phyloP scores from a whole-genome alignment of 2,888 invertebrate genomes.

The Ectobius pallidus region DNA sequence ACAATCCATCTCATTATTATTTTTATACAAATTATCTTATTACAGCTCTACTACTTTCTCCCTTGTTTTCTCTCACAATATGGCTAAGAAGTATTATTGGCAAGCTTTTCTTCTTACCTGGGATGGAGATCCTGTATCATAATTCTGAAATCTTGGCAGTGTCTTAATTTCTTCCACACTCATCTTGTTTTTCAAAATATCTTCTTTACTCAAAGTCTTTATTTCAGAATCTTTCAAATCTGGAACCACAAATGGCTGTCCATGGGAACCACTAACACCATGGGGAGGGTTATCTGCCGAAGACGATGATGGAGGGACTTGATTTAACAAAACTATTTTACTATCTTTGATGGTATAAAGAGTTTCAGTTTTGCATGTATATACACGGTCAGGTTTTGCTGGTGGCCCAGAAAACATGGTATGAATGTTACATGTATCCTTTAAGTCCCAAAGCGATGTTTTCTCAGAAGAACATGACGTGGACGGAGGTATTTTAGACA shows the following conservation, averaged over 20 bases:
- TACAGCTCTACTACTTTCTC: too few relatives aligned
- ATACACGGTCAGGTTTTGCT: constrained; percentile 29
- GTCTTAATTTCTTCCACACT: constrained; percentile 60
- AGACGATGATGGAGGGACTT: not conserved
- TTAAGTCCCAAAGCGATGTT: constrained; percentile 56
- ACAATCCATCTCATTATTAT: too few relatives aligned
- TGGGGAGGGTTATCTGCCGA: not conserved
- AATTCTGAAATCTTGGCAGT: constrained; percentile 61
- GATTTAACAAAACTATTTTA: constrained; percentile 57
- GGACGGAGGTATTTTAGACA: too few relatives aligned
- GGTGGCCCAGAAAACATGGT: not conserved
- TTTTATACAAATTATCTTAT: too few relatives aligned
- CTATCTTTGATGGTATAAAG: constrained; percentile 61
- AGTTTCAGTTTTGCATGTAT: constrained; percentile 51
- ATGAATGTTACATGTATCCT: constrained; percentile 46
- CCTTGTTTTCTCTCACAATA: too few relatives aligned
- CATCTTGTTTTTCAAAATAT: constrained; percentile 57
- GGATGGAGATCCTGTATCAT: constrained; percentile 58
- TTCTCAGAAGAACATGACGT: not conserved
- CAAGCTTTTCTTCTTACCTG: constrained; percentile 37
- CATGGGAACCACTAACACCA: not conserved
- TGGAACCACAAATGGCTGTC: constrained; percentile 51
- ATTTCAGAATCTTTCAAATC: constrained; percentile 37
- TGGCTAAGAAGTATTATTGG: too few relatives aligned
- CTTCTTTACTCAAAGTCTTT: not conserved